Evolutionary conservation across 2,797 vertebrate species (phyloP), one percentile per base, ranked within the genome.

Genomic region (Pteropus rufus): DNA sequence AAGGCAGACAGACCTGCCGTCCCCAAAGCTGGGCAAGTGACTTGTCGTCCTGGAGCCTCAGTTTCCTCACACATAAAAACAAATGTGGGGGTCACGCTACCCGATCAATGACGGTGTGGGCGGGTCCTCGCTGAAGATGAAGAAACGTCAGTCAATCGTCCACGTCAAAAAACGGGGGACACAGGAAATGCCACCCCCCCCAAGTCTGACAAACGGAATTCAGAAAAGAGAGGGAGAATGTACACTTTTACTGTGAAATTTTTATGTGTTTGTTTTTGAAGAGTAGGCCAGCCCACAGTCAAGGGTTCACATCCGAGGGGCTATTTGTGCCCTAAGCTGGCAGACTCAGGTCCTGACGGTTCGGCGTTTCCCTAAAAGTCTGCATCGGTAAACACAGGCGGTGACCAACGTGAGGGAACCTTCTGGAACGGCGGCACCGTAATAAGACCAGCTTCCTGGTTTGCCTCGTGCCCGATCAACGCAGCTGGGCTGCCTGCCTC

Each of bases 311-410:
- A 41, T 31, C 39, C 12, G 21, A 49, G 21, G n/a, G 26, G 41
- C 1, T 26, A 34, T 44, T 2, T 29, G 14, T 24, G 36, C 67
- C 36, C 8, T 34, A 3, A 44, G 29, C 54, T 16, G 81, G 39
- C 16, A 10, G 41, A 1, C 34, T 6, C 0, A 10, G 11, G 54
- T 56, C 84, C 93, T 0, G 5, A 1, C 0, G 1, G 16, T 10
- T 15, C 0, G 0, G 2, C 0, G n/a, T 49, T 60, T 41, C 69
- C 80, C 70, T 41, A 64, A 90, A 64, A 41, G 34, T 52, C 93
- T 5, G 21, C 14, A 7, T 16, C 5, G 1, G 4, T 18, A 52
- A 73, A 62, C 23, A 70, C 52, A 49, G 70, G 77, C 34, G 58
- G 21, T 7, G 58, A 56, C 41, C 62, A 6, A 65, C 46, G 34